Percentiles rank a stretch among this genome's conserved stretches.
These are phyloP conservation scores for Sepiola atlantica DNA, from an alignment of 2,888 invertebrate species.

Conservation along the genomic window DNA sequence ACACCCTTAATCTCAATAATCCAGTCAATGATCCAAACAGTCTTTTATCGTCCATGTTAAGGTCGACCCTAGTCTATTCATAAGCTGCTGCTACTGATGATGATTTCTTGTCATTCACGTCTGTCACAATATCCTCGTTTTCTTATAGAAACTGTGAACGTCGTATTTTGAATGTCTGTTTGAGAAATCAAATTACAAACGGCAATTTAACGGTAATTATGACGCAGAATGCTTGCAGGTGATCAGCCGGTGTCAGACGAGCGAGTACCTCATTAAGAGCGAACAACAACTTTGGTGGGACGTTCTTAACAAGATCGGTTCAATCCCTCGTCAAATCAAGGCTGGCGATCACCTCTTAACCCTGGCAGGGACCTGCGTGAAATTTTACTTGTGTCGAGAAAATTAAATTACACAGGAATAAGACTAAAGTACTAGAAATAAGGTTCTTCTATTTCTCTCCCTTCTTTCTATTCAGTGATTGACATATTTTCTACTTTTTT, in stretches of 20 bases:
- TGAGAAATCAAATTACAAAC: conserved; percentile 20
- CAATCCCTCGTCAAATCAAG: conserved; percentile 9
- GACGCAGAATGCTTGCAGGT: not conserved
- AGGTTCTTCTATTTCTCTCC: too few species aligned
- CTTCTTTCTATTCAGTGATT: too few species aligned
- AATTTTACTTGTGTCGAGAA: not conserved
- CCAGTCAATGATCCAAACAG: not conserved
- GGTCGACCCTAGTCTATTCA: not conserved
- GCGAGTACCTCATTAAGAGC: not conserved
- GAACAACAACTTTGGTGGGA: not conserved
- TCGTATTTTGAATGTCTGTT: not conserved
- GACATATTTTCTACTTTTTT: not conserved
- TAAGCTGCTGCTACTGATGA: not conserved
- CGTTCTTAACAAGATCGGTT: not conserved
- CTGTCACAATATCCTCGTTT: not conserved
- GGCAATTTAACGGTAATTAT: conserved; percentile 7
- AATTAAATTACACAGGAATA: not conserved
- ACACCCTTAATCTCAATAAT: not conserved
- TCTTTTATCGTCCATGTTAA: not conserved
- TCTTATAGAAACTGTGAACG: conserved; percentile 16
- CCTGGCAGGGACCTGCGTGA: not conserved
- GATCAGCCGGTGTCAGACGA: not conserved
- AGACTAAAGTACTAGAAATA: too few species aligned
- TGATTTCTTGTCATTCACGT: not conserved
- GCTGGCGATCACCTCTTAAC: not conserved